Evolutionary conservation across 2,113 vertebrate species (phyloP).

Genomic region (Lepus americanus): DNA sequence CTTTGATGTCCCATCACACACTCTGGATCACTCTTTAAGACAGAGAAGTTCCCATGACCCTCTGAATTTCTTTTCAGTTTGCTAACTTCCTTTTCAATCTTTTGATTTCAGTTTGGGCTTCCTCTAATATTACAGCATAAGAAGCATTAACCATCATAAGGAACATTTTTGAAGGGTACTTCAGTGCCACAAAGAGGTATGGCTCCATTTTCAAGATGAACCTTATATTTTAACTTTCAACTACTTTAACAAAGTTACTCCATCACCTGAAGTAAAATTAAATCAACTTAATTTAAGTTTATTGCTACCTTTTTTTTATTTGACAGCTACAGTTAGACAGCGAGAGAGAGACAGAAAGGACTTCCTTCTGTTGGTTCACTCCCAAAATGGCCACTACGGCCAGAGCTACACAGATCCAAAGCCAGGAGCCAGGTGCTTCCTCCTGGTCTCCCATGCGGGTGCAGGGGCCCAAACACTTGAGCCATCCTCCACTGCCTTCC

Average conservation of each 20-base stretch:
- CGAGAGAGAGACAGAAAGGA: too few species aligned
- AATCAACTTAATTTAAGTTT: constrained; percentile 22
- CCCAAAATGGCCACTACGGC: too few species aligned
- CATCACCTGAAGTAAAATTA: constrained; percentile 48
- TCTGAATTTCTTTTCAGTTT: constrained; percentile 45
- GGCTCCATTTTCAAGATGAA: constrained; percentile 58
- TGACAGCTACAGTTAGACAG: too few species aligned
- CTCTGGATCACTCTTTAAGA: constrained; percentile 45
- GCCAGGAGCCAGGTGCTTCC: too few species aligned
- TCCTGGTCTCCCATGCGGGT: too few species aligned
- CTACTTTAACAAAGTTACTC: constrained; percentile 65
- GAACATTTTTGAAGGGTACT: constrained; percentile 29
- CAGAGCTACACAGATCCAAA: too few species aligned
- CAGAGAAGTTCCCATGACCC: constrained; percentile 57
- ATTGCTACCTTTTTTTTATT: background rate
- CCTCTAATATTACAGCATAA: constrained; percentile 39
- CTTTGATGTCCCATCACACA: constrained; percentile 41
- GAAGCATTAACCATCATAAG: constrained; percentile 33
- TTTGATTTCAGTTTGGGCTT: constrained; percentile 59
- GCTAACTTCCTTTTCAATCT: constrained; percentile 64
- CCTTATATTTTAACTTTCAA: background rate
- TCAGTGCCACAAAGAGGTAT: constrained; percentile 66
- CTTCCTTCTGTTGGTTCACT: too few species aligned
- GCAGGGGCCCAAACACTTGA: too few species aligned
- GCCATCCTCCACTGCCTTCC: too few species aligned